Percentiles rank a stretch among this genome's conserved stretches.
These are phyloP conservation scores for Maniola jurtina DNA, from an alignment of 1,140 invertebrate genomes.

Conservation along the genomic window DNA sequence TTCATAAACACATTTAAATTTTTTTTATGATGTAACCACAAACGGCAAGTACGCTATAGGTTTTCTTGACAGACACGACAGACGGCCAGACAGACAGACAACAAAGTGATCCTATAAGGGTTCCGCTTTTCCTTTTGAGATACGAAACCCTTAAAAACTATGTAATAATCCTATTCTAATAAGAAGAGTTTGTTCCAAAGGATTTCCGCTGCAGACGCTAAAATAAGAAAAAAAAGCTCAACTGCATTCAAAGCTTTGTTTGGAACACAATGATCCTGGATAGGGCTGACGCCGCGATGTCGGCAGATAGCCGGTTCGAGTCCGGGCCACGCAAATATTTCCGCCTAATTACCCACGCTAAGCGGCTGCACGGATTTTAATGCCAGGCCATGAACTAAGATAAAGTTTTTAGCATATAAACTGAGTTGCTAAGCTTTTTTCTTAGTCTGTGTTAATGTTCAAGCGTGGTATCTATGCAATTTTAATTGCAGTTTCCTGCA, in stretches of 20 bases:
- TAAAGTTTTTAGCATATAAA: constrained; percentile 17
- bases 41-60: too few species aligned
- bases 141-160: too few species aligned
- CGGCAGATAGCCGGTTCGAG: constrained; percentile 49
- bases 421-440: constrained; percentile 1
- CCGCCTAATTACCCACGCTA: constrained; percentile 47
- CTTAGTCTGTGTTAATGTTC: too few species aligned
- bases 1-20: too few species aligned
- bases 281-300: constrained; percentile 47
- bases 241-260: constrained; percentile 41
- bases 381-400: constrained; percentile 4
- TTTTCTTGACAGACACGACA: too few species aligned
- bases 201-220: constrained; percentile 6
- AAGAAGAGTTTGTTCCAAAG: constrained; percentile 1
- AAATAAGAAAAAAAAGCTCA: constrained; percentile 29
- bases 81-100: too few species aligned
- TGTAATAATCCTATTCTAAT: neutral
- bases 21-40: too few species aligned
- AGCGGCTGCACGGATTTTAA: constrained; percentile 30
- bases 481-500: too few species aligned
- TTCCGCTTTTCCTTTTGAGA: too few species aligned
- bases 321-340: constrained; percentile 48
- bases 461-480: too few species aligned
- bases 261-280: constrained; percentile 42
- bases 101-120: too few species aligned